These are phyloP conservation scores for Tangara arthus DNA, from an alignment of 2,797 vertebrate species.

Conservation along the genomic window DNA sequence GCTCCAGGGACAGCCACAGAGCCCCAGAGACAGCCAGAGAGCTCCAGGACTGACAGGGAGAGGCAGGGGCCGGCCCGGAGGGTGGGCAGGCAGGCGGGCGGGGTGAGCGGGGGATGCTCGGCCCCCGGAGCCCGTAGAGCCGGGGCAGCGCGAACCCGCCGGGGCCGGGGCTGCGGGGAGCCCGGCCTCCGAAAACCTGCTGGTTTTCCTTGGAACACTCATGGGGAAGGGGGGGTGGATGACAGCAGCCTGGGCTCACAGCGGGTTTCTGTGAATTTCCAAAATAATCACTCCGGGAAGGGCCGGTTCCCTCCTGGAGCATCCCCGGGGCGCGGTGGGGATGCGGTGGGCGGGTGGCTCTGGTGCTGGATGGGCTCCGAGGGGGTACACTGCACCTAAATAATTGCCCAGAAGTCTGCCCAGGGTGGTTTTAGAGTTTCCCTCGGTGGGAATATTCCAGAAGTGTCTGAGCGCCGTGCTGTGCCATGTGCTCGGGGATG, in stretches of 20 bases:
- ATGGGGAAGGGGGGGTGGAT: rapidly evolving
- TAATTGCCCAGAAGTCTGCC: rapidly evolving
- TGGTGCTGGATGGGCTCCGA: rapidly evolving
- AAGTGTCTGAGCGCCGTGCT: rapidly evolving
- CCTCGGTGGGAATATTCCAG: background rate
- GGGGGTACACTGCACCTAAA: rapidly evolving
- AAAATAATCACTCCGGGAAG: rapidly evolving
- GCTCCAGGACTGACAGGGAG: background rate
- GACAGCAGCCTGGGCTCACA: rapidly evolving
- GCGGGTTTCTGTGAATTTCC: rapidly evolving
- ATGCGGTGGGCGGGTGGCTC: rapidly evolving
- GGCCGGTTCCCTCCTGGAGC: background rate
- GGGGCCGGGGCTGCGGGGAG: background rate
- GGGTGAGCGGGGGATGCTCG: background rate
- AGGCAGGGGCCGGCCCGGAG: background rate
- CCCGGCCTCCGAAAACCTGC: rapidly evolving
- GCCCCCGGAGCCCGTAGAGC: background rate
- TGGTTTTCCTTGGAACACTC: rapidly evolving
- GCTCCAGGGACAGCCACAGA: too few species aligned
- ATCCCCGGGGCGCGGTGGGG: rapidly evolving
- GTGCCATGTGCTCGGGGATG: background rate
- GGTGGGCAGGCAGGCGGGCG: background rate
- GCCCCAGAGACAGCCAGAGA: background rate
- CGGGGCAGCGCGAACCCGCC: background rate
- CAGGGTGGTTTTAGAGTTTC: rapidly evolving